Conservation (phyloP, 2,113 vertebrate genomes). For the Prochilodus magdalenae region DNA sequence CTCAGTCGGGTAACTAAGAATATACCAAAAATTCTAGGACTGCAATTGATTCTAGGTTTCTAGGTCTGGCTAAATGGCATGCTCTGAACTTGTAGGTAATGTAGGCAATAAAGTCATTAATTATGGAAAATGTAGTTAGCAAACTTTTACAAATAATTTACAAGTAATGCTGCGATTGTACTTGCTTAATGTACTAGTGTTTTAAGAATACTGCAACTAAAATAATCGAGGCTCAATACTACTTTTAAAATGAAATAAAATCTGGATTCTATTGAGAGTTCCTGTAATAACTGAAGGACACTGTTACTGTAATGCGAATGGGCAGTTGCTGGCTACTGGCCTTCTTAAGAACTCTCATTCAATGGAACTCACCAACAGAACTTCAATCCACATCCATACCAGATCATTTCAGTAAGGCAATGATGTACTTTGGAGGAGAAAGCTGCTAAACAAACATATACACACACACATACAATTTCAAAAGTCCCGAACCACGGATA, state of each 20-base stretch:
- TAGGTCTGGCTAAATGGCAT: background rate
- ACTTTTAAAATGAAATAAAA: constrained; percentile 21
- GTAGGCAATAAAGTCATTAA: background rate
- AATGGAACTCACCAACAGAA: background rate
- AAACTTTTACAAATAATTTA: background rate
- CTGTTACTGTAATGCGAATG: background rate
- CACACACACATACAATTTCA: background rate
- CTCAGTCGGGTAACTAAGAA: background rate
- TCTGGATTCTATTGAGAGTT: background rate
- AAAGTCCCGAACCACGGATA: constrained; percentile 1
- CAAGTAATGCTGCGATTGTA: constrained; percentile 37
- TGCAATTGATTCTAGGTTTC: background rate
- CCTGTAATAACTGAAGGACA: background rate
- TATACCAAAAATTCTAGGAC: background rate
- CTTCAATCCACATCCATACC: background rate
- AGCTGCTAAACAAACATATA: background rate
- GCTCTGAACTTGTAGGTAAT: background rate
- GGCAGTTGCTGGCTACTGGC: background rate
- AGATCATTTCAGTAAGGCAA: constrained; percentile 32
- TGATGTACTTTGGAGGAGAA: constrained; percentile 21
- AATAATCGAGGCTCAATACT: background rate
- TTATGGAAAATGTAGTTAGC: background rate
- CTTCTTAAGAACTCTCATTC: background rate
- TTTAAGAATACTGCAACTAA: constrained; percentile 15
- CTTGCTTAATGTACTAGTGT: background rate